phyloP scores from a whole-genome alignment of 2,797 vertebrate genomes.

The Arctocebus calabarensis region DNA sequence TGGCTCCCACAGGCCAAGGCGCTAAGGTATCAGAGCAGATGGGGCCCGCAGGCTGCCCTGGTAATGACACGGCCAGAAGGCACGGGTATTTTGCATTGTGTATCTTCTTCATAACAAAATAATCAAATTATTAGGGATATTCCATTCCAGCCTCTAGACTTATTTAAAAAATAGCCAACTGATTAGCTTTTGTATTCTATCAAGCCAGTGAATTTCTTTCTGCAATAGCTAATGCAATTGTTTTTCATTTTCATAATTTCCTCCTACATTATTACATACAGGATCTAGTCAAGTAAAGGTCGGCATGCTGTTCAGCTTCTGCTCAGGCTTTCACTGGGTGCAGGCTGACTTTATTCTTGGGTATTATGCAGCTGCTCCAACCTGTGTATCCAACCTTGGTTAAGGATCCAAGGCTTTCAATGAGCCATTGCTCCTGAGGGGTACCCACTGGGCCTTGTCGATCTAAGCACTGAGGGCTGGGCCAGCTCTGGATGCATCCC shows the following conservation, averaged over 20 bases:
- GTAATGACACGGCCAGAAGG: neutral
- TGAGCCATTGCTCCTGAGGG: neutral
- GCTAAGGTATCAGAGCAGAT: neutral
- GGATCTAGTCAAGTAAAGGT: slow-evolving; percentile 63
- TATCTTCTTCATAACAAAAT: slow-evolving; percentile 41
- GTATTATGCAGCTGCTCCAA: slow-evolving; percentile 69
- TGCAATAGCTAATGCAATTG: slow-evolving; percentile 49
- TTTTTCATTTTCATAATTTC: slow-evolving; percentile 69
- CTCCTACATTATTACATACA: slow-evolving; percentile 49
- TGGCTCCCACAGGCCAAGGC: neutral
- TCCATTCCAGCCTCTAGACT: slow-evolving; percentile 43
- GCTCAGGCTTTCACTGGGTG: slow-evolving; percentile 50
- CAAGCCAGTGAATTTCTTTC: slow-evolving; percentile 69
- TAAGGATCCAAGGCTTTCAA: slow-evolving; percentile 47
- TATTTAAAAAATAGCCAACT: slow-evolving; percentile 41
- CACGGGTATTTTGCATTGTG: neutral
- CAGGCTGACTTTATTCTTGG: neutral
- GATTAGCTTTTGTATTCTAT: slow-evolving; percentile 53
- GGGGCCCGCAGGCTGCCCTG: neutral
- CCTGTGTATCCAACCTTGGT: slow-evolving; percentile 46
- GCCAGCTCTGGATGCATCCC: neutral
- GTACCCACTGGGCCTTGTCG: neutral
- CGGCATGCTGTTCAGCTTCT: slow-evolving; percentile 55
- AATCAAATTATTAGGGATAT: slow-evolving; percentile 33
- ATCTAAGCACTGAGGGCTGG: neutral